A percentile compares a stretch with the other conserved stretches of the same genome.
Evolutionary conservation across 2,797 vertebrate species (phyloP).

Genomic region (Malurus splendens): DNA sequence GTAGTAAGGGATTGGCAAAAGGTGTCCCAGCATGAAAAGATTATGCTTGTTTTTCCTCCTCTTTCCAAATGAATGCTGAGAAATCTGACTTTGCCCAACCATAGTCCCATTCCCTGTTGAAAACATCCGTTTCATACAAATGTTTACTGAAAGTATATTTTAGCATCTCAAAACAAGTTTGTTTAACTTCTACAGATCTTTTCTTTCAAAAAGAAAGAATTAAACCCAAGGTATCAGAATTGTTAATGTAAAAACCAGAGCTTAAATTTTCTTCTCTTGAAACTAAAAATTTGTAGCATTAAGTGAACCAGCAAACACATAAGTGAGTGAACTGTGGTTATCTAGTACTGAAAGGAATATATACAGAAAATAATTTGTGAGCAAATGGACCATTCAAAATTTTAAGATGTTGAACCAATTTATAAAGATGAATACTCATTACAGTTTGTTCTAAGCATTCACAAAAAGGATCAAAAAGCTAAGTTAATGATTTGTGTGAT

Average conservation of each 20-base stretch:
- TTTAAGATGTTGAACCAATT: neutral
- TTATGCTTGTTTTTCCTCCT: neutral
- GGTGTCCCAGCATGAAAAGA: fast-evolving
- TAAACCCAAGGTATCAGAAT: neutral
- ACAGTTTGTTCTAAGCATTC: neutral
- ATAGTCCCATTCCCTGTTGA: neutral
- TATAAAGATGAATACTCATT: neutral
- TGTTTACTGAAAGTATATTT: neutral
- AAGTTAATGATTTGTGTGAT: neutral
- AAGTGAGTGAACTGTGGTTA: neutral
- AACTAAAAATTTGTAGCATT: neutral
- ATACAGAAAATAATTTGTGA: neutral
- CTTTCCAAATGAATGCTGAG: neutral
- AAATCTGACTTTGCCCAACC: neutral
- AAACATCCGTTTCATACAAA: neutral
- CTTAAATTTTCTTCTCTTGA: neutral
- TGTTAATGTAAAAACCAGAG: neutral
- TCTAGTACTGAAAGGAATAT: neutral
- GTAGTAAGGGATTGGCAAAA: neutral
- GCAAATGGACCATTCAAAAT: neutral
- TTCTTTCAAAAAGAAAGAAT: neutral
- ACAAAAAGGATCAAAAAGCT: neutral
- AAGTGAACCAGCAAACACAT: neutral
- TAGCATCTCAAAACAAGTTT: neutral
- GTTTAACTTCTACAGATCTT: neutral